These are phyloP conservation scores for Hirudinaria manillensis DNA, from an alignment of 2,888 invertebrate species.

Conservation along the genomic window DNA sequence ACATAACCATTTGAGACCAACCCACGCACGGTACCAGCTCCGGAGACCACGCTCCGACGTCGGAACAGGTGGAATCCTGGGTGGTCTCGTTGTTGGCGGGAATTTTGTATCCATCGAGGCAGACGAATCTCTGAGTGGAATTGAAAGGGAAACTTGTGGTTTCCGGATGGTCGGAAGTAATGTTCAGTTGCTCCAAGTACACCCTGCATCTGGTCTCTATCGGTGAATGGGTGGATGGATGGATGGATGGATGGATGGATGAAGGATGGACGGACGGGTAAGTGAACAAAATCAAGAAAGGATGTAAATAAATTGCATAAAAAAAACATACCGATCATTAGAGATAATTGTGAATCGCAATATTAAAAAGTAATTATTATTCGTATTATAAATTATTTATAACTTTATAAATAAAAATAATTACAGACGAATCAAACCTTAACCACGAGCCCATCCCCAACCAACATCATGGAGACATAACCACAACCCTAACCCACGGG, in stretches of 20 bases:
- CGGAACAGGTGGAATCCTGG: constrained; percentile 11
- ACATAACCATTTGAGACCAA: neutral
- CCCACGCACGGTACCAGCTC: neutral
- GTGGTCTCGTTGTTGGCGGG: neutral
- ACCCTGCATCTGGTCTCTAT: neutral
- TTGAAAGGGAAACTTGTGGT: neutral
- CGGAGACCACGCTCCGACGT: constrained; percentile 13
- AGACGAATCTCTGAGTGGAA: neutral
- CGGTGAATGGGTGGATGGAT: neutral
- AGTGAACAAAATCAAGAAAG: too few relatives aligned
- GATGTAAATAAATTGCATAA: too few relatives aligned
- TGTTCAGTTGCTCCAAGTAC: neutral
- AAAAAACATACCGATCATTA: too few relatives aligned
- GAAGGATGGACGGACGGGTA: too few relatives aligned
- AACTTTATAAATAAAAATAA: too few relatives aligned
- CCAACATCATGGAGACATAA: too few relatives aligned
- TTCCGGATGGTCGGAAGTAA: neutral
- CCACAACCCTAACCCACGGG: too few relatives aligned
- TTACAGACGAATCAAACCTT: too few relatives aligned
- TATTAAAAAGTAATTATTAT: too few relatives aligned
- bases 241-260: neutral
- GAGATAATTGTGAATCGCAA: too few relatives aligned
- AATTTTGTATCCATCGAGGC: neutral
- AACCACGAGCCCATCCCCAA: too few relatives aligned
- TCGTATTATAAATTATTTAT: too few relatives aligned